These are phyloP conservation scores for Phalacrocorax aristotelis DNA, from an alignment of 2,113 vertebrate species.

Conservation along the genomic window DNA sequence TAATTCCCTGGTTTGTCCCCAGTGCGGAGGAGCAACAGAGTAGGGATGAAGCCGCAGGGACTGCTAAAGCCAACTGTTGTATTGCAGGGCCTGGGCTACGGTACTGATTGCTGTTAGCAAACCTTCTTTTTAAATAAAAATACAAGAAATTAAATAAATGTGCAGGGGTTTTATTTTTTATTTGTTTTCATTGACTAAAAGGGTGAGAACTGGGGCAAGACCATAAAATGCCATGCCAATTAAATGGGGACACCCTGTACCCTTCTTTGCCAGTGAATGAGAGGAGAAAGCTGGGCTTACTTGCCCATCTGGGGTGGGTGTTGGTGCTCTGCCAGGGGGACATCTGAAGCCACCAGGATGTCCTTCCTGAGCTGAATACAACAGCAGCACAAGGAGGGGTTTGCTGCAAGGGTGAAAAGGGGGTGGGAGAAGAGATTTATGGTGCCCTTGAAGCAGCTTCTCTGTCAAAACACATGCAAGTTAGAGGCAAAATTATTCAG, in stretches of 20 bases:
- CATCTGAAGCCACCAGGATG: neutral
- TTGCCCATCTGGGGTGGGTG: neutral
- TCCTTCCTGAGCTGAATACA: neutral
- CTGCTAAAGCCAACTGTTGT: neutral
- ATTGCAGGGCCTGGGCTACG: neutral
- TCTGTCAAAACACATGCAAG: neutral
- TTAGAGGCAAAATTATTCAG: neutral
- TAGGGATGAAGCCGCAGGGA: neutral
- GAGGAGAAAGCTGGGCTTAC: neutral
- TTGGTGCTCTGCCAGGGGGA: neutral
- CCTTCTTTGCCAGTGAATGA: neutral
- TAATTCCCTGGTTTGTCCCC: neutral
- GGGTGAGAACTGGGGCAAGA: neutral
- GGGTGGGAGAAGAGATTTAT: neutral
- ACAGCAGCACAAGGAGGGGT: neutral
- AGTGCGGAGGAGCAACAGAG: neutral
- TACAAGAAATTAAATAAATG: neutral
- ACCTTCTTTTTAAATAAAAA: constrained; percentile 69
- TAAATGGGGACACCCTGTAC: neutral
- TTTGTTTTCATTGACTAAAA: neutral
- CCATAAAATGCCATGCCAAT: neutral
- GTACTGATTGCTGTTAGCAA: neutral
- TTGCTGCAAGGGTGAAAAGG: neutral
- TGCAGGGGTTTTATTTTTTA: neutral
- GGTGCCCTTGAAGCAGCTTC: neutral